Evolutionary conservation across 2,888 invertebrate species (phyloP).

Genomic region (Aethes cnicana): DNA sequence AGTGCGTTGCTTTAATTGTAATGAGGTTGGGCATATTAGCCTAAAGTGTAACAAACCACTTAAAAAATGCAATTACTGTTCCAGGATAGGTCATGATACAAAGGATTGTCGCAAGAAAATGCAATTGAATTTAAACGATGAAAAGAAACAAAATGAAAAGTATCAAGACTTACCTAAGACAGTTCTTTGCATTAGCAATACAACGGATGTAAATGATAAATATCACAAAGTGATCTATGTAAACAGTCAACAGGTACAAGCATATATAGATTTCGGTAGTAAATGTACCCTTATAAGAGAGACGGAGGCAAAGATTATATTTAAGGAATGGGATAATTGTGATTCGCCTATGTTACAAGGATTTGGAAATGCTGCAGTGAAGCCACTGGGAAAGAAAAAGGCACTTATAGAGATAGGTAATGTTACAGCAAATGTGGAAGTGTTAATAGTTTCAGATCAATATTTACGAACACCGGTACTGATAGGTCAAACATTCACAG

Average conservation of each 20-base stretch:
- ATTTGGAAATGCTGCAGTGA: too few species aligned
- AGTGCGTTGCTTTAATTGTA: slow-evolving; percentile 9
- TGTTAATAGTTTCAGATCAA: too few species aligned
- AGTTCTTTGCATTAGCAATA: too few species aligned
- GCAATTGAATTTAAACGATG: background rate
- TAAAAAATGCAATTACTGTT: slow-evolving; percentile 18
- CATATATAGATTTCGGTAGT: slow-evolving; percentile 7
- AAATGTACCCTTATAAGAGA: background rate
- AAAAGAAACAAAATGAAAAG: background rate
- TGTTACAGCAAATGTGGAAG: too few species aligned
- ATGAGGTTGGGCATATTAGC: slow-evolving; percentile 29
- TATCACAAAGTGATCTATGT: background rate
- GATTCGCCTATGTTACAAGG: too few species aligned
- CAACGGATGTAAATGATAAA: too few species aligned
- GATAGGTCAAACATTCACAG: too few species aligned
- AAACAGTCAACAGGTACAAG: background rate
- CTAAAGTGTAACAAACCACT: slow-evolving; percentile 26
- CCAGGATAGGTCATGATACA: slow-evolving; percentile 10
- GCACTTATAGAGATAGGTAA: too few species aligned
- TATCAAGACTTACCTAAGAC: too few species aligned
- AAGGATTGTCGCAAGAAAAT: too few species aligned
- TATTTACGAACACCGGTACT: too few species aligned
- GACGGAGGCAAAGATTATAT: background rate
- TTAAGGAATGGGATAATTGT: background rate
- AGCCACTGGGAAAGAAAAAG: too few species aligned